phyloP scores from a whole-genome alignment of 2,797 vertebrate genomes.

The Meda fulgida region DNA sequence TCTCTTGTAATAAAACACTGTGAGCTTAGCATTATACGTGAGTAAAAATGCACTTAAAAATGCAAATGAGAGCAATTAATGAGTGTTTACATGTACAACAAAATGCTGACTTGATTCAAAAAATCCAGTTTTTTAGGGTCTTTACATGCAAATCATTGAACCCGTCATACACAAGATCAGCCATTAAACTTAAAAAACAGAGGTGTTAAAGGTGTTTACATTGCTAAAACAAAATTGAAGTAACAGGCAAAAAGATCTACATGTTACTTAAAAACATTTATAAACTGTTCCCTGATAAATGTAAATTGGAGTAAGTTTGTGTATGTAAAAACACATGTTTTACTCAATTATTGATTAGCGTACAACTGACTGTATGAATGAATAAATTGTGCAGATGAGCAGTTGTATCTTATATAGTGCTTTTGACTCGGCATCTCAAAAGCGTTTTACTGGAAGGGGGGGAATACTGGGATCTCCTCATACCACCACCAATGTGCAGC shows the following conservation, averaged over 20 bases:
- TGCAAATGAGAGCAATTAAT: neutral
- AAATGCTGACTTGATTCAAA: slow-evolving; percentile 7
- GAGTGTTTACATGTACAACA: slow-evolving; percentile 2
- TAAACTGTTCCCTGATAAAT: neutral
- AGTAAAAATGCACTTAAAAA: neutral
- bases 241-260: neutral
- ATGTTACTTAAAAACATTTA: neutral
- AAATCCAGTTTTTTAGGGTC: neutral
- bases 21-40: neutral
- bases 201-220: neutral
- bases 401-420: no score
- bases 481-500: no score
- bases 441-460: no score
- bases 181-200: neutral
- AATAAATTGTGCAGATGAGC: no score
- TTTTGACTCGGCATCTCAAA: no score
- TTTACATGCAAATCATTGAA: slow-evolving; percentile 1
- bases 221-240: neutral
- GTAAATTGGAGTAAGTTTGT: neutral
- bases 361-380: no score
- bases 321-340: neutral
- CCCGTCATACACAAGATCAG: neutral
- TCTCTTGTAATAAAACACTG: neutral
- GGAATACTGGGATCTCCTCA: no score
- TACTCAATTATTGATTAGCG: neutral